These are phyloP conservation scores for Cydia amplana DNA, from an alignment of 1,140 invertebrate species.

Conservation along the genomic window DNA sequence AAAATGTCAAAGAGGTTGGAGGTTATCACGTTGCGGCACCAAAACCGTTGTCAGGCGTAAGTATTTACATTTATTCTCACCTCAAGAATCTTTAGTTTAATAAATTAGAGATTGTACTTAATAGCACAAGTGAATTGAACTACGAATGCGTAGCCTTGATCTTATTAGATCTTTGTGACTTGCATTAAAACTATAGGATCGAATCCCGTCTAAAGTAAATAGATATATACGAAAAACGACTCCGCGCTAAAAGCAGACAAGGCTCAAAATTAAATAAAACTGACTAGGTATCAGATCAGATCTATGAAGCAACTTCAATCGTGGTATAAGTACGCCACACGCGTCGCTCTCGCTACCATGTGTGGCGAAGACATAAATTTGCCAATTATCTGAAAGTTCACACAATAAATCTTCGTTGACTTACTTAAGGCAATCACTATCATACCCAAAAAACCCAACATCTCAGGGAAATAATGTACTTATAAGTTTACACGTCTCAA, in stretches of 20 bases:
- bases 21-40: constrained; percentile 47
- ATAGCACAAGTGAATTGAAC: neutral
- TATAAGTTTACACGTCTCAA: too few species aligned
- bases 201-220: neutral
- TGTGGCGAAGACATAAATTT: neutral
- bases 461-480: too few species aligned
- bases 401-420: neutral
- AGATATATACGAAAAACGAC: neutral
- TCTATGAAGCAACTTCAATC: too few species aligned
- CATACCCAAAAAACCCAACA: too few species aligned
- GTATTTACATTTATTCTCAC: constrained; percentile 12
- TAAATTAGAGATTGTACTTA: neutral
- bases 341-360: neutral
- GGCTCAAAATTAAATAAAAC: neutral
- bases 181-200: neutral
- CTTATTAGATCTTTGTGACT: constrained; percentile 7
- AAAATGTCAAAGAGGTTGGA: constrained; percentile 44
- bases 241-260: neutral
- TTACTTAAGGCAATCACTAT: neutral
- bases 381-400: neutral
- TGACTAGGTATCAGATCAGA: neutral
- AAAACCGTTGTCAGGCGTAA: constrained; percentile 44
- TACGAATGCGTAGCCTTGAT: constrained; percentile 3
- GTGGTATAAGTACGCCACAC: neutral
- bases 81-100: neutral